Evolutionary conservation across 2,888 invertebrate genomes (phyloP), one percentile per base, ranked within the genome.

Genomic region (Rambutsinella grinnellia): DNA sequence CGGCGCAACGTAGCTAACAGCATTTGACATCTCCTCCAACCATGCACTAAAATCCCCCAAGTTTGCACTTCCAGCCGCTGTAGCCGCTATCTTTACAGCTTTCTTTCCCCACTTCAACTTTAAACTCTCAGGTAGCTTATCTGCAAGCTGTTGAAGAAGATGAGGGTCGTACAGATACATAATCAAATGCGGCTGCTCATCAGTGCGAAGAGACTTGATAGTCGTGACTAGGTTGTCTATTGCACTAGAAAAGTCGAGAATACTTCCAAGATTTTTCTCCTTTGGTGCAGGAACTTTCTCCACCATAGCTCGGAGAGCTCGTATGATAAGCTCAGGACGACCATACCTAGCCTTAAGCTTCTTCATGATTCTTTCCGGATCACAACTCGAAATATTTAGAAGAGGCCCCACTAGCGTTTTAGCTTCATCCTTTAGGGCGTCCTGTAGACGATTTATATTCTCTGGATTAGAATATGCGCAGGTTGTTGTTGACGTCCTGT

Each of bases 81-180:
- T n/a, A 3, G 8, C 19, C 2, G 5, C 24, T 17, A 46, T 63
- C 0, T 8, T 5, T n/a, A 26, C 47, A 0, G 26, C 24, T 2
- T 17, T 2, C 1, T 13, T 19, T 5, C 60, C 74, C 75, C 75
- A 80, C 21, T 74, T 17, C n/a, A 70, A 8, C 44, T 70, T 57
- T 10, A 66, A 10, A 3, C n/a, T 17, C 1, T 28, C 17, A 1
- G 79, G 76, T 6, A 81, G 17, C 60, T 79, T 79, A 0, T 63
- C 65, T 0, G 70, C 67, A 10, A 81, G 36, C 23, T 81, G 72
- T 24, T 46, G 19, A 23, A 76, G 17, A 0, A 81, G 44, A 6
- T 27, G 36, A 0, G 81, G 81, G 58, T 81, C 78, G 2, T 19
- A n/a, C 1, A 79, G 24, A 24, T 81, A 66, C 15, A n/a, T n/a